Conservation (phyloP, 2,888 invertebrate species). For the Nomada ruficornis region DNA sequence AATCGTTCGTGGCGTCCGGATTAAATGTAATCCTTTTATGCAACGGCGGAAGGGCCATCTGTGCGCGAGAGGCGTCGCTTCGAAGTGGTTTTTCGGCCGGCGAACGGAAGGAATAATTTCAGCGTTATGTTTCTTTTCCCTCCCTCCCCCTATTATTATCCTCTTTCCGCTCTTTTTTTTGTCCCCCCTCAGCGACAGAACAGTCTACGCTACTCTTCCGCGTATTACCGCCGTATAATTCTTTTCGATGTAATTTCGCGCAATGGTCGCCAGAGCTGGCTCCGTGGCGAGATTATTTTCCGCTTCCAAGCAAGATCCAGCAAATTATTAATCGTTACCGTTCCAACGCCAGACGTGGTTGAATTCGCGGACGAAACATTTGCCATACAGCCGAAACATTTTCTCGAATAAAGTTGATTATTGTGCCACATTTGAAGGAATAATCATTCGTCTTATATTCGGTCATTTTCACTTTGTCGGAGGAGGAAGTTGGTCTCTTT, state of each 20-base stretch:
- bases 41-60: conserved; percentile 21
- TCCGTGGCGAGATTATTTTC: conserved; percentile 23
- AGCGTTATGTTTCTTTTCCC: neutral
- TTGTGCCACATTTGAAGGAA: too few relatives aligned
- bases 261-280: neutral
- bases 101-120: conserved; percentile 45
- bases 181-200: neutral
- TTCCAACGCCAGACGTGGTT: neutral
- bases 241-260: conserved; percentile 35
- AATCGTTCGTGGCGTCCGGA: conserved; percentile 56
- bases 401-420: neutral
- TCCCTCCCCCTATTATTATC: neutral
- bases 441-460: too few relatives aligned
- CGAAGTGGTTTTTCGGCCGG: conserved; percentile 2
- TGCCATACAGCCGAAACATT: too few relatives aligned
- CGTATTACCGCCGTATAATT: conserved; percentile 23
- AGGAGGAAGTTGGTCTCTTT: too few relatives aligned
- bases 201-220: neutral
- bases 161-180: neutral
- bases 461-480: too few relatives aligned
- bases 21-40: conserved; percentile 53
- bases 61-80: conserved; percentile 1
- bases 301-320: neutral
- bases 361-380: conserved; percentile 3
- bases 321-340: conserved; percentile 56